Conservation (phyloP, 1,140 invertebrate species). For the Manduca sexta region DNA sequence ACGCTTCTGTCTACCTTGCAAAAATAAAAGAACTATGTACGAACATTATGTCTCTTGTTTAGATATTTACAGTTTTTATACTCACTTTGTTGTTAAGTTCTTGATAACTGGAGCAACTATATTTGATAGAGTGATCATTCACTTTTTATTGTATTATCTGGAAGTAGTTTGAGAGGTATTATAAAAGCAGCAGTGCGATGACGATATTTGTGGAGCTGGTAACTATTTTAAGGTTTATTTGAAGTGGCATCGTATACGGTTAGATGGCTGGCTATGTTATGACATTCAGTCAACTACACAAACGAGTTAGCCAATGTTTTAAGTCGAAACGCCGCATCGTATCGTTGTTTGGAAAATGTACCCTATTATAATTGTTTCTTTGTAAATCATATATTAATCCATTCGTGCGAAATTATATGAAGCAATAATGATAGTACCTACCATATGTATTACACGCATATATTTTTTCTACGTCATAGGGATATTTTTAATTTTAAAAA, state of each 20-base stretch:
- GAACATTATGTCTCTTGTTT: no score
- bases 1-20: no score
- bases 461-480: no score
- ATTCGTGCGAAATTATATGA: no score
- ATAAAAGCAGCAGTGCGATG: not conserved
- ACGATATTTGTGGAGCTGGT: conserved; percentile 13
- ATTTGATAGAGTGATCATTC: no score
- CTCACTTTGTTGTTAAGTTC: no score
- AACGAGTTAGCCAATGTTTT: conserved; percentile 14
- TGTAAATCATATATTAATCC: not conserved
- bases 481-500: no score
- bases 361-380: not conserved
- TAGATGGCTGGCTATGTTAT: conserved; percentile 22
- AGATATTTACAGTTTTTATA: no score
- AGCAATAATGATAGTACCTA: no score
- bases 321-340: conserved; percentile 1
- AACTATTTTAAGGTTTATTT: conserved; percentile 22
- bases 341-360: not conserved
- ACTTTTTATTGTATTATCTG: not conserved
- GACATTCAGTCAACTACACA: conserved; percentile 19
- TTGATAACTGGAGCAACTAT: no score
- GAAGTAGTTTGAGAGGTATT: not conserved
- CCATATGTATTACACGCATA: no score
- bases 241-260: conserved; percentile 20
- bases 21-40: no score